Evolutionary conservation across 2,888 invertebrate genomes (phyloP).

Genomic region (Drosophila cognata): DNA sequence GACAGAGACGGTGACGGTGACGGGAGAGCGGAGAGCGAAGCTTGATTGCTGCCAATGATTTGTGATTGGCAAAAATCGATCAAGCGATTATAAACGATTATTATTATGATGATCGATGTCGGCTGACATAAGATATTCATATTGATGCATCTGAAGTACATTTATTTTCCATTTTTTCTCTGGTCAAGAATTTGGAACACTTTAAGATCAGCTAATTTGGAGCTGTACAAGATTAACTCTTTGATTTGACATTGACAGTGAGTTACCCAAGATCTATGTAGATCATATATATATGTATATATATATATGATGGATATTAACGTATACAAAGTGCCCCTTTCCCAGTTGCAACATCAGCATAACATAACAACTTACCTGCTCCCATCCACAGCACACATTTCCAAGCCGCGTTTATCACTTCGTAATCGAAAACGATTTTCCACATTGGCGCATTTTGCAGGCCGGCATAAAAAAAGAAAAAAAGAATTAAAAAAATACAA

Average conservation of each 20-base stretch:
- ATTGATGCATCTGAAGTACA: background rate
- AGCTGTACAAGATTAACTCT: background rate
- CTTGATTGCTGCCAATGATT: background rate
- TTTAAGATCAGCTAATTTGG: too few species aligned
- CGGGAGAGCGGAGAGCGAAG: background rate
- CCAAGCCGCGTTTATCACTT: constrained; percentile 33
- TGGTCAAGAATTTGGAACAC: background rate
- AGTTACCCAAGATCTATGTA: background rate
- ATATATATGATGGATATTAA: background rate
- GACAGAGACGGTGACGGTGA: background rate
- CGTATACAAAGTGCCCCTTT: background rate
- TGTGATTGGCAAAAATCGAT: background rate
- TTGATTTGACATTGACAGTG: constrained; percentile 21
- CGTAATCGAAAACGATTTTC: constrained; percentile 66
- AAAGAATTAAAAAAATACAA: background rate
- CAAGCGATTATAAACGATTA: background rate
- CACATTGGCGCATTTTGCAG: constrained; percentile 63
- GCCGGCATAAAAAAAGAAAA: background rate
- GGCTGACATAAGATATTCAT: background rate
- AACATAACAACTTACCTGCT: background rate
- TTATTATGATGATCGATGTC: background rate
- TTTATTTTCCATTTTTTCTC: too few species aligned
- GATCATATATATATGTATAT: background rate
- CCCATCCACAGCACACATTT: background rate
- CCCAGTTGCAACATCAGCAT: background rate